Base-by-base conservation (phyloP, 2,888 invertebrate species). In the Philereme vetulata region DNA sequence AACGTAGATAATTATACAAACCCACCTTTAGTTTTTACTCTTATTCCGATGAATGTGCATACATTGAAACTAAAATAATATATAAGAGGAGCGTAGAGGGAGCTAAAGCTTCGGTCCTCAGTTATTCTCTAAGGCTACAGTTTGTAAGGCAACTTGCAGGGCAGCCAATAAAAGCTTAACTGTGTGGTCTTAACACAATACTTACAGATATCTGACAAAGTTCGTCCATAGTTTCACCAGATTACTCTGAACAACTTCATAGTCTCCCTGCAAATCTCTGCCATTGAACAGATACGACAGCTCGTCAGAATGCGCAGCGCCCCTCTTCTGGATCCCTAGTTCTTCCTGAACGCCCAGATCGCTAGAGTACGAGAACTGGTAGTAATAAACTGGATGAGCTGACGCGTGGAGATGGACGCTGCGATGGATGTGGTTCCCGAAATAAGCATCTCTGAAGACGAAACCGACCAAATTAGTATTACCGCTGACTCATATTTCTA, bases 291-390 rank as follows among this genome's bases (percentile, higher is more conserved):
- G 63, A 62, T 86, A 88, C 0, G 80, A 85, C 52, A 92, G 73
- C 64, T 92, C 92, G 50, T 92, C 92, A 0, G 88, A 85, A 64
- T 90, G 88, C 0, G 90, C 87, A 0, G 91, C 90, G 0, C 92
- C 91, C 0, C 44, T 58, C 68, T 90, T 91, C 7, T 63, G 60
- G 5, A 81, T 57, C 1, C 77, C 80, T 1, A 77, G 77, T 55
- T 86, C 86, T 0, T 76, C 65, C 38, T 75, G 77, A 6, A 88
- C 82, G 1, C 90, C 90, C 1, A 70, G 61, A 5, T 71, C 65
- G 2, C 88, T 82, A 1, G 72, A 62, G 67, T 88, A 72, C 0
- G 88, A 87, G 71, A 90, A 90, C 74, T 84, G 86, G 67, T 92
- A 92, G 68, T 78, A 83, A 68, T 83, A 91, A 1, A 89, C 83